Conservation (phyloP, 30 jellyfish, hydroid and myxozoan genomes). For the Pseudorhiza aurosa region DNA sequence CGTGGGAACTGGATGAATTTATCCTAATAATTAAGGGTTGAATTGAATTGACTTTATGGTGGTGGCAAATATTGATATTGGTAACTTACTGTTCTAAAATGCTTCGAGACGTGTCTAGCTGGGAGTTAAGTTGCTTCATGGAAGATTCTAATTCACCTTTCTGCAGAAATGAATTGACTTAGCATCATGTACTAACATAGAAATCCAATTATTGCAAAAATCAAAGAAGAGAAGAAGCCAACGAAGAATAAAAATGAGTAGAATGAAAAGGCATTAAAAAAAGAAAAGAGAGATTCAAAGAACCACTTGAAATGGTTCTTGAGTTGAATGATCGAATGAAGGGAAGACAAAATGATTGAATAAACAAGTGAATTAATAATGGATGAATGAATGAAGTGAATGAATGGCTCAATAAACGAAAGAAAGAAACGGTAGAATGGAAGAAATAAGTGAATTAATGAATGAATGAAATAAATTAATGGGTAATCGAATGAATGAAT, state of each 20-base stretch:
- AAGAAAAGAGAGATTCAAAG: too few relatives aligned
- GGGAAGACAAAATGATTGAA: background rate
- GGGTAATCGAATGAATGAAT: background rate
- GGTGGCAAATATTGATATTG: too few relatives aligned
- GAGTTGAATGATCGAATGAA: background rate
- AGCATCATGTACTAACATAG: background rate
- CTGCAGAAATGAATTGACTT: background rate
- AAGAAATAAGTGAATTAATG: background rate
- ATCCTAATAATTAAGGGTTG: too few relatives aligned
- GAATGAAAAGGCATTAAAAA: too few relatives aligned
- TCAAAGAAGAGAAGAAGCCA: too few relatives aligned
- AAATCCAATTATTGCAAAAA: too few relatives aligned
- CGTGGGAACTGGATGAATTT: too few relatives aligned
- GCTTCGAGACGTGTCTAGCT: slow-evolving; percentile 30
- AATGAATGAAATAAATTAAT: background rate
- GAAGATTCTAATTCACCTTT: slow-evolving; percentile 46
- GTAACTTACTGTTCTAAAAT: slow-evolving; percentile 3
- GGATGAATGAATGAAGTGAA: background rate
- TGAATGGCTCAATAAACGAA: background rate
- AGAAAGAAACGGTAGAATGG: background rate
- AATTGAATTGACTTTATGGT: too few relatives aligned
- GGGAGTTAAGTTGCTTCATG: slow-evolving; percentile 32
- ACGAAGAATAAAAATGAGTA: too few relatives aligned
- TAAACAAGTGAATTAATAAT: background rate
- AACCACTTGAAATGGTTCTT: too few relatives aligned